A percentile compares a stretch with the other conserved stretches of the same genome.
Evolutionary conservation across 2,113 vertebrate species (phyloP).

Genomic region (Saccopteryx bilineata): DNA sequence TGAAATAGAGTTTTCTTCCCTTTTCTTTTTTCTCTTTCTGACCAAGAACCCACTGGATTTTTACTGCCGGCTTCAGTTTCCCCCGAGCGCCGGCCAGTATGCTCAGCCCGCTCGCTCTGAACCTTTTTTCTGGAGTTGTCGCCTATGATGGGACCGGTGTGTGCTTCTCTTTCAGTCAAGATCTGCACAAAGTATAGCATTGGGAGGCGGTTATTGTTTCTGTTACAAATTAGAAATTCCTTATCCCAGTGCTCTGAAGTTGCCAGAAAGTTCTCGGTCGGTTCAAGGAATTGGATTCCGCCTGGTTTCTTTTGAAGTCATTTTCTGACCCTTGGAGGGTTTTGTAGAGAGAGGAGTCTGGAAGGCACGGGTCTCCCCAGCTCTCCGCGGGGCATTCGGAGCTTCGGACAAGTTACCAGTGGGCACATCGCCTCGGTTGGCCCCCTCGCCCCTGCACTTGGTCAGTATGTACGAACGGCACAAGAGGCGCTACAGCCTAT

Average conservation of each 20-base stretch:
- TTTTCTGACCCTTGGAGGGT: not conserved
- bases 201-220: not conserved
- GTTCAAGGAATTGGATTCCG: constrained; percentile 54
- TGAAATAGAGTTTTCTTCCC: not conserved
- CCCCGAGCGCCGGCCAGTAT: constrained; percentile 46
- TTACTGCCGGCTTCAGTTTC: constrained; percentile 20
- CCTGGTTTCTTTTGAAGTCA: constrained; percentile 71
- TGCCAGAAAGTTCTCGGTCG: constrained; percentile 80
- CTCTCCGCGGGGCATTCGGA: constrained; percentile 88
- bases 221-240: constrained; percentile 30
- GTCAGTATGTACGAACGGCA: constrained; percentile 97
- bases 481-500: constrained; percentile 96
- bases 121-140: constrained; percentile 57
- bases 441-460: constrained; percentile 57
- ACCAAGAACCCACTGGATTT: constrained; percentile 45
- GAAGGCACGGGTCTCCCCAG: constrained; percentile 84
- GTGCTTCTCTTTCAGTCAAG: not conserved
- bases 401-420: constrained; percentile 82
- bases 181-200: not conserved
- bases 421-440: constrained; percentile 80
- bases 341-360: not conserved
- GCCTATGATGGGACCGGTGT: constrained; percentile 15
- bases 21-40: not conserved
- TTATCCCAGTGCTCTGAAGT: constrained; percentile 59
- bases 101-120: constrained; percentile 55